phyloP scores from a whole-genome alignment of 2,888 invertebrate genomes.

The Archips xylosteana region DNA sequence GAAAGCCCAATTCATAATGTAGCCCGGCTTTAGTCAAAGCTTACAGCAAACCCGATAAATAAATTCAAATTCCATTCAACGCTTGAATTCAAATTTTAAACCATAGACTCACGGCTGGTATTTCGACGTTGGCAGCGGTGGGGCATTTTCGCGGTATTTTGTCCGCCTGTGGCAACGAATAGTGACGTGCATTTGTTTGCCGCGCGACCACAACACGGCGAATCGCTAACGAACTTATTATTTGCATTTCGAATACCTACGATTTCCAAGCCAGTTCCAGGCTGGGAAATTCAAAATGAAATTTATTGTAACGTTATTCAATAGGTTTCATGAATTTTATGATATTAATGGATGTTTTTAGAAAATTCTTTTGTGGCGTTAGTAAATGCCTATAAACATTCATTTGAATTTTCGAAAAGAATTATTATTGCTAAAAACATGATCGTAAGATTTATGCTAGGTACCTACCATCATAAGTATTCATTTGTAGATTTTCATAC shows the following conservation, averaged over 20 bases:
- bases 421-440: too few relatives aligned
- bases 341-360: slow-evolving; percentile 5
- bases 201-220: slow-evolving; percentile 61
- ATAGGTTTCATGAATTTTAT: background rate
- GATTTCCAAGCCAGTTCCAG: slow-evolving; percentile 33
- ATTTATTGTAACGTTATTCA: slow-evolving; percentile 28
- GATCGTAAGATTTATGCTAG: too few relatives aligned
- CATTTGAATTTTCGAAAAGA: too few relatives aligned
- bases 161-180: slow-evolving; percentile 54
- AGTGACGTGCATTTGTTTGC: slow-evolving; percentile 63
- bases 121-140: slow-evolving; percentile 41
- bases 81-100: slow-evolving; percentile 47
- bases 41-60: slow-evolving; percentile 55
- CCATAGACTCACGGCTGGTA: slow-evolving; percentile 45
- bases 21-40: slow-evolving; percentile 47
- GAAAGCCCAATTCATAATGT: slow-evolving; percentile 49
- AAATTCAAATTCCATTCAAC: slow-evolving; percentile 47
- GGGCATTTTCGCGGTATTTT: slow-evolving; percentile 52
- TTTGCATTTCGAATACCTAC: slow-evolving; percentile 62
- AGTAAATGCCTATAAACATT: too few relatives aligned
- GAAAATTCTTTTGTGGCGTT: background rate
- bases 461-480: too few relatives aligned
- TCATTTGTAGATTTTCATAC: too few relatives aligned
- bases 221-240: slow-evolving; percentile 75
- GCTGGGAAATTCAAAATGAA: slow-evolving; percentile 32